A percentile compares a stretch with the other conserved stretches of the same genome.
These are phyloP conservation scores for Phaethon lepturus DNA, from an alignment of 2,113 vertebrate genomes.

Conservation along the genomic window DNA sequence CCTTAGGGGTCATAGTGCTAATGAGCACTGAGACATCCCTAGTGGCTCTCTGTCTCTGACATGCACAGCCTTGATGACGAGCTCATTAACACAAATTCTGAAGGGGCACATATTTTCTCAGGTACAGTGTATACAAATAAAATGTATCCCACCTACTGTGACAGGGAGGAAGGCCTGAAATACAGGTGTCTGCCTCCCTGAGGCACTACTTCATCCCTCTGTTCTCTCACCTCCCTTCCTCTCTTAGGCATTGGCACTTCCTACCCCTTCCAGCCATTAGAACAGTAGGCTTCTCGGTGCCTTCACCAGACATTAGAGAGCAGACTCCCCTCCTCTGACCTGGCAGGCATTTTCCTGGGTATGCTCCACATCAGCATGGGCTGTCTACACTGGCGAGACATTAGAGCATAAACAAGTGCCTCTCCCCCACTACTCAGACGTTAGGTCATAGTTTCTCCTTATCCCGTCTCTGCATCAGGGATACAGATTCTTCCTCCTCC, in stretches of 20 bases:
- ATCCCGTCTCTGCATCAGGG: background rate
- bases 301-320: background rate
- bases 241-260: background rate
- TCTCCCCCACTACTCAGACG: background rate
- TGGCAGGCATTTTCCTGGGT: background rate
- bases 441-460: conserved; percentile 7
- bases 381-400: background rate
- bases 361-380: background rate
- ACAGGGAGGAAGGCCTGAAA: background rate
- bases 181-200: background rate
- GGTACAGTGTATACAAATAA: background rate
- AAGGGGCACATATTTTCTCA: background rate
- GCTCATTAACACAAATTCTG: conserved; percentile 14
- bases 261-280: background rate
- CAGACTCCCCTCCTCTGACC: background rate
- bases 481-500: background rate
- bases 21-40: background rate
- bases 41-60: background rate
- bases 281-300: background rate
- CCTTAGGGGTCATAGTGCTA: conserved; percentile 18
- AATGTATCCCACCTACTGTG: background rate
- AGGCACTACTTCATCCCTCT: background rate
- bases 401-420: background rate
- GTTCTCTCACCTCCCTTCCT: background rate
- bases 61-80: background rate